Evolutionary conservation across 2,113 vertebrate species (phyloP), one percentile per base, ranked within the genome.

Genomic region (Mesoclemmys tuberculata): DNA sequence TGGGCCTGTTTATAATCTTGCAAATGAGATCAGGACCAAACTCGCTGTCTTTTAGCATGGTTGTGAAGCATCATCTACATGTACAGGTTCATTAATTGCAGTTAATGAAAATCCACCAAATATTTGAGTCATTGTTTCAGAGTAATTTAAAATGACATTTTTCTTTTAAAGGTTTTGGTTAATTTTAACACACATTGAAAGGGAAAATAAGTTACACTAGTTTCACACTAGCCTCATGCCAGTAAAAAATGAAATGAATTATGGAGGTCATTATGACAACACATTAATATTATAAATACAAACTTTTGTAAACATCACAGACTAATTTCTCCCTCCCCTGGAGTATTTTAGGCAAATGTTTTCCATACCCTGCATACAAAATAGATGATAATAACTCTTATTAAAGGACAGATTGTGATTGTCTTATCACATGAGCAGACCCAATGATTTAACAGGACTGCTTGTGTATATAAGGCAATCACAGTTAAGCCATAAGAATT

Each of bases 301-400:
- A 91, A 68, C 68, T 9, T 81, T 14, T 88, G 22, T 68, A 89
- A 82, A 52, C 16, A 56, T 55, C 35, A 10, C 27, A 81, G 78
- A 81, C 24, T n/a, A 51, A 7, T 0, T 0, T 74, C 44, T 90
- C 11, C 35, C 9, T 89, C 58, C 75, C 51, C 79, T 48, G 0
- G 1, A 79, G 84, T 90, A 21, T 48, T 27, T 82, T 71, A 0
- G 1, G 75, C 12, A 86, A 16, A 8, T 86, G n/a, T 4, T 7
- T 77, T 6, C 1, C 19, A 48, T 0, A 0, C 11, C 11, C 5
- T 55, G 91, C 61, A 1, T 82, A 52, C 26, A 61, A 5, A n/a
- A n/a, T 64, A 64, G 14, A 22, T 80, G 51, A 12, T 79, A 35
- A 6, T 75, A 38, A 75, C 51, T 74, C 46, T 10, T 52, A 49